Evolutionary conservation across 2,797 vertebrate genomes (phyloP), one percentile per base, ranked within the genome.

Genomic region (Erpetoichthys calabaricus): DNA sequence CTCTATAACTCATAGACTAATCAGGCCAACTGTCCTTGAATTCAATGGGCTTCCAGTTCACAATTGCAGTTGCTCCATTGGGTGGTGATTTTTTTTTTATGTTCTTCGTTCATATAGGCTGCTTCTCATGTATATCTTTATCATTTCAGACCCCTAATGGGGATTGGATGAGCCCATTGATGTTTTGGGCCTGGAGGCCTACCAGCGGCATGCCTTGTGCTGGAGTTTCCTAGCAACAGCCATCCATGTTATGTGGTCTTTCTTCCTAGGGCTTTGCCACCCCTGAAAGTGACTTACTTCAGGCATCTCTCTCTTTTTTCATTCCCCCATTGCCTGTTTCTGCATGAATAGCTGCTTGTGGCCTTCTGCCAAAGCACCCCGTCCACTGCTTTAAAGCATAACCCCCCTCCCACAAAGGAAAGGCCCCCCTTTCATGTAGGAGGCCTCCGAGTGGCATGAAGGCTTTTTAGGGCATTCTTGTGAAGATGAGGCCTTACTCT

Each of bases 241-340:
- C 79, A 76, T 79, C 77, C 73, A 75, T 69, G 73, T 76, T 62
- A 80, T 70, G 66, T 60, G 67, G 79, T 78, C 79, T 84, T 87
- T 87, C 81, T 81, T 78, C 76, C 77, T 70, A 68, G 78, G 79
- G 80, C 73, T 78, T 81, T 80, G 79, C 83, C 85, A 81, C 80
- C 77, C 79, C 81, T 80, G 81, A 80, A 81, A 79, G 75, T 74
- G 80, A 86, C 86, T 80, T 75, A 85, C 86, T 80, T 73, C 69
- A 72, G 75, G 80, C 74, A 70, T 80, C 81, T 79, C 80, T 52
- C 51, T 55, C 57, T 59, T 44, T 8, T 72, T 55, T 69, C 64
- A 25, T 59, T 66, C 68, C 60, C 67, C 65, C 78, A 73, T 71
- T 76, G 79, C 77, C 74, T 74, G 79, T 85, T 73, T 84, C 82